Evolutionary conservation across 2,888 invertebrate genomes (phyloP).

Genomic region (Pollenia griseotomentosa): DNA sequence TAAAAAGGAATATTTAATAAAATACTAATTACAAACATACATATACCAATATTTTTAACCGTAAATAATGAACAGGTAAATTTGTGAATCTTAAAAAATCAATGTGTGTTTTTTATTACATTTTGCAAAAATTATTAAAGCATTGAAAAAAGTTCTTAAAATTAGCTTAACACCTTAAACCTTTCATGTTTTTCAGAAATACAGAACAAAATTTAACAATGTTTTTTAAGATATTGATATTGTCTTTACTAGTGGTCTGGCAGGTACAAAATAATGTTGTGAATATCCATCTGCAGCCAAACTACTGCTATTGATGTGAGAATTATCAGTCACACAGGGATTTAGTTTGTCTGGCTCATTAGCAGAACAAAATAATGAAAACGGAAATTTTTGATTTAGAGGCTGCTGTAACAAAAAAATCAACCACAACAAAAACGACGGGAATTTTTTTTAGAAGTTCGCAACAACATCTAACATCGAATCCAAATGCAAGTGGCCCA

Average conservation of each 20-base stretch:
- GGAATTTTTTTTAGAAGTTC: conserved; percentile 61
- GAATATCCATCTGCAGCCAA: conserved; percentile 36
- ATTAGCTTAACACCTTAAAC: background rate
- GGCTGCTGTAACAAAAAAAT: conserved; percentile 57
- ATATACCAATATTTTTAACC: conserved; percentile 4
- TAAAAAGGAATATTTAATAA: conserved; percentile 24
- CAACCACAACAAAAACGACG: conserved; percentile 56
- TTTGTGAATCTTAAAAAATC: conserved; percentile 21
- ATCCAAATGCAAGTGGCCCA: conserved; percentile 64
- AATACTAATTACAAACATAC: background rate
- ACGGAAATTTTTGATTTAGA: conserved; percentile 61
- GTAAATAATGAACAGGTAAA: conserved; percentile 58
- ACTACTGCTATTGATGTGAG: conserved; percentile 33
- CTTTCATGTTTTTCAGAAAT: conserved; percentile 17
- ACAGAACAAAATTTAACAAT: conserved; percentile 14
- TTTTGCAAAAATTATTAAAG: background rate
- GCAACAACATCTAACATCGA: conserved; percentile 47
- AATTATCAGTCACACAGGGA: conserved; percentile 11
- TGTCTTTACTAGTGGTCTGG: conserved; percentile 35
- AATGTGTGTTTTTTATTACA: conserved; percentile 10
- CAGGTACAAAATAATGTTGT: conserved; percentile 34
- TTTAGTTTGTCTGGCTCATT: conserved; percentile 21
- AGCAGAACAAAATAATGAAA: conserved; percentile 69
- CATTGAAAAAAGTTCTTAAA: background rate
- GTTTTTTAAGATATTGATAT: conserved; percentile 26